Evolutionary conservation across 2,113 vertebrate genomes (phyloP), one percentile per base, ranked within the genome.

Genomic region (rat (Rattus norvegicus)): DNA sequence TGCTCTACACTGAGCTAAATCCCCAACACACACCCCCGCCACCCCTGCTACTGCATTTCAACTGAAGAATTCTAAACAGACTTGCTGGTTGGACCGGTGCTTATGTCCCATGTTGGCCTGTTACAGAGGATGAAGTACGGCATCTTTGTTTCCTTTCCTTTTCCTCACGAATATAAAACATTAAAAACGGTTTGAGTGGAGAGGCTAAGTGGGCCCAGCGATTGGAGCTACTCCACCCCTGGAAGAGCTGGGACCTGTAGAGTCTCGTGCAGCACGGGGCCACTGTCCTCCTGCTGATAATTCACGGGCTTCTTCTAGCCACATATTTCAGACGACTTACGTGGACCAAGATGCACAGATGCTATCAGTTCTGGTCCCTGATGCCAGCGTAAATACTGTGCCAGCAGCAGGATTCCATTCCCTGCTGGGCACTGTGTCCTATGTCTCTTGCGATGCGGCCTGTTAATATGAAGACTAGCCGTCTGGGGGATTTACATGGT

Each of bases 51-150:
- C 47, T 97, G 96, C 59, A 90, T 95, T 88, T 94, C 93, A 97
- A 92, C 73, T 92, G 69, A 93, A 88, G 79, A 96, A 97, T 97
- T 97, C 97, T 96, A 97, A 96, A 97, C 97, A 97, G 96, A 97
- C 92, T 97, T 95, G 72, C 67, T 92, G 96, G 94, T 92, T 93
- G 80, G 88, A 97, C 94, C 76, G n/a, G 81, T 70, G 85, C 77
- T 93, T 77, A 61, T 88, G 76, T 90, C 97, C 94, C 93, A 85
- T 91, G 86, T 95, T 96, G 86, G 92, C 93, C 94, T 88, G 89
- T 93, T 93, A 49, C 91, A 83, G 70, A 65, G 83, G 76, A 93
- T 91, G 85, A 97, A 95, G 14, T 86, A 92, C 76, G 73, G 54
- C 59, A 63, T 95, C 59, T 95, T 95, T 90, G 88, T 54, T 91